Percentiles rank a stretch among this genome's conserved stretches.
Conservation (phyloP, 2,797 vertebrate species). For the Girardinus metallicus region DNA sequence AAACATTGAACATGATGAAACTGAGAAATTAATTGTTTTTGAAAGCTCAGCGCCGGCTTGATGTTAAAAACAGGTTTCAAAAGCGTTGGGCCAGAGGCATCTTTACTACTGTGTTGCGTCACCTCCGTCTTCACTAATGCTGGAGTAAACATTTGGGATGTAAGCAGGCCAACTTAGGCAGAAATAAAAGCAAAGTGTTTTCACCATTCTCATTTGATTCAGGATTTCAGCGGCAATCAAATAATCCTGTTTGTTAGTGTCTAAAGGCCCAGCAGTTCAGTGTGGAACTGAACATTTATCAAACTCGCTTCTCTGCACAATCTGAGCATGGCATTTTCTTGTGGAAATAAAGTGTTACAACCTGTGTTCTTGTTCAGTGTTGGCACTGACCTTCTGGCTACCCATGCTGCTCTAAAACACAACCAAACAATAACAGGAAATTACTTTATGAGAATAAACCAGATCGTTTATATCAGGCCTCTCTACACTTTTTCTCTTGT, state of each 20-base stretch:
- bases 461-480: background rate
- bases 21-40: background rate
- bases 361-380: background rate
- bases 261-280: background rate
- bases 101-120: constrained; percentile 1
- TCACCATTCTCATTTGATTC: background rate
- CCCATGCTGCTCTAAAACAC: background rate
- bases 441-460: background rate
- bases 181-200: constrained; percentile 5
- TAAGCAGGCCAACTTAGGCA: background rate
- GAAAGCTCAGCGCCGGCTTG: background rate
- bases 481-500: too few relatives aligned
- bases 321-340: background rate
- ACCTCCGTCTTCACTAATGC: background rate
- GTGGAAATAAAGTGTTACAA: background rate
- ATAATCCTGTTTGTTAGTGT: background rate
- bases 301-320: background rate
- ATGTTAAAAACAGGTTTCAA: background rate
- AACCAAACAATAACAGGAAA: background rate
- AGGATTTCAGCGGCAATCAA: background rate
- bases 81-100: background rate
- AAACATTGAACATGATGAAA: background rate
- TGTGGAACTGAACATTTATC: background rate
- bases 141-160: background rate
- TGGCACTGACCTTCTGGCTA: background rate